These are phyloP conservation scores for Tinea trinotella DNA, from an alignment of 2,888 invertebrate genomes.

Conservation along the genomic window DNA sequence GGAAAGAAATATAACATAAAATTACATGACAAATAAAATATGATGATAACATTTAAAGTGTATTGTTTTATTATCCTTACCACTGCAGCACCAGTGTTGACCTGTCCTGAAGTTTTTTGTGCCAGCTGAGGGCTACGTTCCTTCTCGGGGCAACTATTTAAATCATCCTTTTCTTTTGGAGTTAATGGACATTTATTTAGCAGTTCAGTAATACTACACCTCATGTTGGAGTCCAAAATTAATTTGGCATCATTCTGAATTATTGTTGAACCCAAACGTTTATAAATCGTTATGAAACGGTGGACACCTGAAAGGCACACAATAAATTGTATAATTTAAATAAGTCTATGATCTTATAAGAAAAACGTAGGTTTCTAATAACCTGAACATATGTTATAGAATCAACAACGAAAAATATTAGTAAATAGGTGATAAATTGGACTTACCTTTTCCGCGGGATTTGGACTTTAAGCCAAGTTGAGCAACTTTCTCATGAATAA, in stretches of 20 bases:
- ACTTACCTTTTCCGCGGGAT: constrained; percentile 83
- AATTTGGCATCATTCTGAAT: constrained; percentile 78
- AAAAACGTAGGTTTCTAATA: too few relatives aligned
- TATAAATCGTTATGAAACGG: constrained; percentile 79
- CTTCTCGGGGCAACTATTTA: constrained; percentile 77
- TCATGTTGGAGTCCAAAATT: constrained; percentile 74
- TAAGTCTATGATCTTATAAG: too few relatives aligned
- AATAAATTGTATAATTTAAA: too few relatives aligned
- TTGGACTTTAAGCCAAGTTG: constrained; percentile 82
- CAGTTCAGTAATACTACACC: constrained; percentile 74
- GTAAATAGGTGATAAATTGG: too few relatives aligned
- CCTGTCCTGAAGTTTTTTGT: constrained; percentile 74
- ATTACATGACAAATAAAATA: too few relatives aligned
- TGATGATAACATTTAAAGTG: too few relatives aligned
- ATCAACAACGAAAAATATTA: too few relatives aligned
- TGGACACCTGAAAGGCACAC: constrained; percentile 73
- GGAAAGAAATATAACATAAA: too few relatives aligned
- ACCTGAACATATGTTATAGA: too few relatives aligned
- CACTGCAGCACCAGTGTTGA: constrained; percentile 79
- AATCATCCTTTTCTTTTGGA: constrained; percentile 78
- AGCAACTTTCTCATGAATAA: constrained; percentile 80
- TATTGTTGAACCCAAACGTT: constrained; percentile 77
- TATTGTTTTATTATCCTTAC: too few relatives aligned
- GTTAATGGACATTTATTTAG: constrained; percentile 79
- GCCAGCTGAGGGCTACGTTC: constrained; percentile 71